These are phyloP conservation scores for Lathamus discolor DNA, from an alignment of 2,113 vertebrate species.

Conservation along the genomic window DNA sequence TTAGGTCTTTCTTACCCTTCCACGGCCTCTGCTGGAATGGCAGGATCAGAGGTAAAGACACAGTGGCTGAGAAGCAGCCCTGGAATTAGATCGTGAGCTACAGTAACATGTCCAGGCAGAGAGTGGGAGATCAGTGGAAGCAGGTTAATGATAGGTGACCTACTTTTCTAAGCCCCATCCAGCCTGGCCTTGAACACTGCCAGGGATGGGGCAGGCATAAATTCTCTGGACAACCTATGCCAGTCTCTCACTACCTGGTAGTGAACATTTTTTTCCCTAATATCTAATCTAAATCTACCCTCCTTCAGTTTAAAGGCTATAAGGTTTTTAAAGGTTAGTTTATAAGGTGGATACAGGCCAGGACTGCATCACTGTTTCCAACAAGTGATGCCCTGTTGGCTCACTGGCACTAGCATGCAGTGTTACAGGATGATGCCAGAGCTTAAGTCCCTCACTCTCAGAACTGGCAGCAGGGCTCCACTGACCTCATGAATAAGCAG, in stretches of 20 bases:
- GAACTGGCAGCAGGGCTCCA: not conserved
- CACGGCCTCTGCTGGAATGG: not conserved
- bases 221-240: not conserved
- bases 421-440: rapidly evolving
- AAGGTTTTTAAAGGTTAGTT: not conserved
- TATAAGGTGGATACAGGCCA: not conserved
- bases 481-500: rapidly evolving
- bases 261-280: not conserved
- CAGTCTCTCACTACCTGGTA: not conserved
- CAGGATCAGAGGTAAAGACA: not conserved
- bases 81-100: not conserved
- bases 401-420: not conserved
- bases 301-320: not conserved
- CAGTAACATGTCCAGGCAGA: not conserved
- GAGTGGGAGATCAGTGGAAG: not conserved
- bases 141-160: slow-evolving; percentile 1
- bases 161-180: not conserved
- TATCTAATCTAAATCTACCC: not conserved
- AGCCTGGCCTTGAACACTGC: not conserved
- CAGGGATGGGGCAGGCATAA: not conserved
- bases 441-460: not conserved
- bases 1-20: not conserved
- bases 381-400: rapidly evolving
- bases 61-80: not conserved
- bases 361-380: not conserved